Base-by-base conservation (phyloP, 2,113 vertebrate species). In the Galemys pyrenaicus region DNA sequence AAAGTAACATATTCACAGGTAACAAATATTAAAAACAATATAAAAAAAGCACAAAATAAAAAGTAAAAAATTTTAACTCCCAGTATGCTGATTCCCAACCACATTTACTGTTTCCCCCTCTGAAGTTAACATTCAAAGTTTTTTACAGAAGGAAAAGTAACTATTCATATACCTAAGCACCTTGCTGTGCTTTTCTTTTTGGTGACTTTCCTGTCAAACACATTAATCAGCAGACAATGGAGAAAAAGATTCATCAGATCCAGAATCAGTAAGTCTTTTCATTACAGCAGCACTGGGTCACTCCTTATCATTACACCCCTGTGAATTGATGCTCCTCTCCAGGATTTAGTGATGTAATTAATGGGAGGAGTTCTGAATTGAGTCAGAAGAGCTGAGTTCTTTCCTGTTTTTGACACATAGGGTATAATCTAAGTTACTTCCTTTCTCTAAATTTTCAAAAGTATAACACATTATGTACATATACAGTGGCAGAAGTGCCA, bases 381-480 rank as follows among this genome's bases (percentile, higher is more conserved):
- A 74, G 32, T 60, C 41, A 62, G 60, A 77, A 77, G 62, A 64
- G 62, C 51, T 87, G 51, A 35, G 26, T 56, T 88, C 51, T 88
- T 95, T 62, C 58, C 35, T n/a, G 35, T 80, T 84, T 74, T 87
- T 91, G 65, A 88, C 26, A 83, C 24, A 51, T 9, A 44, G 62
- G 30, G 15, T 54, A 12, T 70, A 74, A 91, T 84, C 71, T 51
- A 49, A 39, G 39, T 84, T n/a, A 68, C 3, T 83, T 84, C 37
- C n/a, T 74, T 74, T 87, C 49, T 84, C 49, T 68, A 87, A n/a
- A 19, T 26, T 80, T 89, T 93, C 56, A 93, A 87, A 87, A 60
- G 51, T 67, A 78, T 64, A 64, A 65, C 83, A 30, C 51, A 44
- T 86, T 87, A 62, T 32, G 9, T 51, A 87, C 82, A 85, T 24